Base-by-base conservation (phyloP, 2,113 vertebrate genomes). In the Brachyhypopomus gauderio region DNA sequence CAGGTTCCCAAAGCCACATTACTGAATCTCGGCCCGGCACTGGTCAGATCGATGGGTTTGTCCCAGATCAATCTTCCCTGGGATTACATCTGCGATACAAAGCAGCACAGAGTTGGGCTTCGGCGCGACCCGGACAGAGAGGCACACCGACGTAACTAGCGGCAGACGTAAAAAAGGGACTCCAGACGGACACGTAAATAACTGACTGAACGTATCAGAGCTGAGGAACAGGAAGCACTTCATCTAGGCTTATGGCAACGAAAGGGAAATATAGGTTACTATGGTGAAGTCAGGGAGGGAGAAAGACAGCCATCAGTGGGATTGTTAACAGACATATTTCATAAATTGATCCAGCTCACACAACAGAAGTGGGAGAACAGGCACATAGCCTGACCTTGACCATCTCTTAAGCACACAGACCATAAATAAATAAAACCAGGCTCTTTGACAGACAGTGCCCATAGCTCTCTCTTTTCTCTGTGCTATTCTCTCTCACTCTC, bases 271-370 rank as follows among this genome's bases (percentile, higher is more conserved):
- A 71, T 48, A 66, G 60, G 83, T 77, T 80, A 73, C 80, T 52
- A 85, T 80, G 84, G 84, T 60, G 66, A 84, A 75, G 58, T 22
- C 27, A 19, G 55, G 52, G 72, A 67, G 64, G 56, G 63, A 82
- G 71, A 71, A 81, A 83, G 83, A 83, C 82, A 86, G 83, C 85
- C 81, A 90, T 89, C 86, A 56, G 86, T 87, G 86, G 87, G 85
- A 90, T 91, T 92, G 92, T 92, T 92, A 93, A 92, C 89, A 88
- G 92, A 92, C 91, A 92, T 91, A 90, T 92, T 94, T 94, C 89
- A 90, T 90, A 90, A 92, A 93, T 92, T 92, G 92, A 92, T 91
- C 90, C 83, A 86, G 81, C 88, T 89, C 87, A 87, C 92, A 88
- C 85, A 90, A 87, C 87, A 83, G 67, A 72, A 92, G 88, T 88